Evolutionary conservation across 2,113 vertebrate genomes (phyloP).

Genomic region (Ptilorrhoa leucosticta): DNA sequence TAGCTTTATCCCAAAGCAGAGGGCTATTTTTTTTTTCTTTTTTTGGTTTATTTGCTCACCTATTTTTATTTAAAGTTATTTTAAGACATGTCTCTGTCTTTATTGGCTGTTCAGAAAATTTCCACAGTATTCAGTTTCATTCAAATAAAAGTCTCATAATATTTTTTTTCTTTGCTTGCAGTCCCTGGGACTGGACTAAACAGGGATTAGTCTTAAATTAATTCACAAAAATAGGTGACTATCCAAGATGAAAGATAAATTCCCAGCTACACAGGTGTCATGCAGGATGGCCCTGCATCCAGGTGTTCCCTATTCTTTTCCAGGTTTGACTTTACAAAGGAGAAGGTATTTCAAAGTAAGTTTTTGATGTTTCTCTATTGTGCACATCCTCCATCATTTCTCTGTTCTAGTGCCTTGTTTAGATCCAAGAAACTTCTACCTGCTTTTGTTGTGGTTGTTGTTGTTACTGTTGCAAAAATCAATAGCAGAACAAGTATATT

Average conservation of each 20-base stretch:
- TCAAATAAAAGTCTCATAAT: neutral
- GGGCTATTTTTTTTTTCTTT: neutral
- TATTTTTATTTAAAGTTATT: neutral
- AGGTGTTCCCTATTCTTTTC: neutral
- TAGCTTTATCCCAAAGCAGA: neutral
- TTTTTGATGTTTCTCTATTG: neutral
- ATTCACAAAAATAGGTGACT: neutral
- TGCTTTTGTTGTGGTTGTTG: too few species aligned
- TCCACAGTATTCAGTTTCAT: neutral
- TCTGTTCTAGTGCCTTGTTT: neutral
- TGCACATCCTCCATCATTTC: accelerated
- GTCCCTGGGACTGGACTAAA: neutral
- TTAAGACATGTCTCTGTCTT: neutral
- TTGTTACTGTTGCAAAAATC: neutral
- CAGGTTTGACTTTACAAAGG: neutral
- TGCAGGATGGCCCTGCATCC: neutral
- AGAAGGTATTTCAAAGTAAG: neutral
- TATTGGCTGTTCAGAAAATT: neutral
- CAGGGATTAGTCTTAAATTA: neutral
- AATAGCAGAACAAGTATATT: neutral
- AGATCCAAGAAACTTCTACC: neutral
- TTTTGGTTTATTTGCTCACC: accelerated
- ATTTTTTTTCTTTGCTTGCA: neutral
- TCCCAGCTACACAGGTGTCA: neutral
- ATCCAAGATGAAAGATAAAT: neutral